Evolutionary conservation across 2,797 vertebrate species (phyloP).

Genomic region (Potorous gilbertii): DNA sequence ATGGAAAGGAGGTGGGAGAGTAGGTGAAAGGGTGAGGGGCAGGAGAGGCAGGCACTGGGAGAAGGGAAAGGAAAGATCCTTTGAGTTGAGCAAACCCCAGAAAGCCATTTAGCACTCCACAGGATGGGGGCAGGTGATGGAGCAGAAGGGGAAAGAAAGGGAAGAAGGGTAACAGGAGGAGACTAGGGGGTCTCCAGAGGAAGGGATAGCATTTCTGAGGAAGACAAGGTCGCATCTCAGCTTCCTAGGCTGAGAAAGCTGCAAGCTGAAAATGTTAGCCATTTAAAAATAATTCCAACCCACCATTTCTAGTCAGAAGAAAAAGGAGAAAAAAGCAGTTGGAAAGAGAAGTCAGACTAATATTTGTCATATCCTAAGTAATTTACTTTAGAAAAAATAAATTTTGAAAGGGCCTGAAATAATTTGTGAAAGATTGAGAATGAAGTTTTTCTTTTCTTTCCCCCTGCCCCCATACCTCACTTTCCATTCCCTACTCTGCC

Average conservation of each 20-base stretch:
- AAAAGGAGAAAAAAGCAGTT: neutral
- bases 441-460: constrained; percentile 24
- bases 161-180: neutral
- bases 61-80: neutral
- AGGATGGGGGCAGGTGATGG: neutral
- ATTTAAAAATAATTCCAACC: constrained; percentile 33
- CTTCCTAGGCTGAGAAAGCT: neutral
- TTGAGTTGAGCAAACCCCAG: neutral
- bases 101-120: neutral
- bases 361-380: neutral
- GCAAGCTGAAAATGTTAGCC: neutral
- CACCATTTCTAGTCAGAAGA: neutral
- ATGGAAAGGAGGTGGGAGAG: neutral
- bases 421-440: constrained; percentile 14
- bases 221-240: neutral
- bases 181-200: neutral
- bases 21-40: neutral
- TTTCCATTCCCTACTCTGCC: neutral
- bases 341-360: constrained; percentile 40
- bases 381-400: constrained; percentile 39
- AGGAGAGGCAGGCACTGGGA: neutral
- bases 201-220: neutral
- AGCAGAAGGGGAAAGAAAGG: neutral
- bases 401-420: constrained; percentile 16
- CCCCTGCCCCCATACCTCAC: neutral